Evolutionary conservation across 2,797 vertebrate species (phyloP).

Genomic region (Acanthurus lineatus): DNA sequence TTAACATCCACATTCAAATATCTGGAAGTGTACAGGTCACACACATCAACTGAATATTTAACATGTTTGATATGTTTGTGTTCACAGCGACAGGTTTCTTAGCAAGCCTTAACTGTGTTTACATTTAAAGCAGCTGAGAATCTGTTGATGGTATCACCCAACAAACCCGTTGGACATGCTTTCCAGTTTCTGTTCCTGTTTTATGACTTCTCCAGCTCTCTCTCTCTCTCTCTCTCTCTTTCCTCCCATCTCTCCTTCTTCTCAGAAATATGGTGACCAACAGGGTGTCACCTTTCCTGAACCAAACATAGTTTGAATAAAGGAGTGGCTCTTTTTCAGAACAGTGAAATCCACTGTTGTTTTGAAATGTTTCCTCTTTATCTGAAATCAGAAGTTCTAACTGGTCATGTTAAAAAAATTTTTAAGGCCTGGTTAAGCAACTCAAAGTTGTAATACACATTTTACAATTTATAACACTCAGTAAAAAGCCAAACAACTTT

Average conservation of each 20-base stretch:
- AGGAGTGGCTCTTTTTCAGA: conserved; percentile 36
- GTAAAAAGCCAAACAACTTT: too few relatives aligned
- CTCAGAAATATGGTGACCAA: conserved; percentile 26
- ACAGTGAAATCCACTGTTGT: background rate
- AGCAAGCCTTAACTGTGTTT: conserved; percentile 58
- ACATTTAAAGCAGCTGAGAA: conserved; percentile 63
- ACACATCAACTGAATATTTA: background rate
- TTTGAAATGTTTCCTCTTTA: conserved; percentile 1
- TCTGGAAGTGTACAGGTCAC: background rate
- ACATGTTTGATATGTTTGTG: background rate
- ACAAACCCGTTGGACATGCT: conserved; percentile 75
- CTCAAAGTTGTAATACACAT: background rate
- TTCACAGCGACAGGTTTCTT: background rate
- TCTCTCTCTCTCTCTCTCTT: background rate
- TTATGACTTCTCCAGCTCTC: conserved; percentile 17
- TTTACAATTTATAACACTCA: background rate
- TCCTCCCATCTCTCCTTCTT: conserved; percentile 8
- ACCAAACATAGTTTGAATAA: conserved; percentile 19
- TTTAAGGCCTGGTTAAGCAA: background rate
- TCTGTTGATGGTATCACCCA: conserved; percentile 55
- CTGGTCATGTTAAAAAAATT: background rate
- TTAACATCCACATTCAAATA: background rate
- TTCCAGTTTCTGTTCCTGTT: conserved; percentile 83
- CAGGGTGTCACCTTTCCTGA: conserved; percentile 4
- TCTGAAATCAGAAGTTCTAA: background rate